Base-by-base conservation (phyloP, 2,888 invertebrate species). In the Nasonia oneida region DNA sequence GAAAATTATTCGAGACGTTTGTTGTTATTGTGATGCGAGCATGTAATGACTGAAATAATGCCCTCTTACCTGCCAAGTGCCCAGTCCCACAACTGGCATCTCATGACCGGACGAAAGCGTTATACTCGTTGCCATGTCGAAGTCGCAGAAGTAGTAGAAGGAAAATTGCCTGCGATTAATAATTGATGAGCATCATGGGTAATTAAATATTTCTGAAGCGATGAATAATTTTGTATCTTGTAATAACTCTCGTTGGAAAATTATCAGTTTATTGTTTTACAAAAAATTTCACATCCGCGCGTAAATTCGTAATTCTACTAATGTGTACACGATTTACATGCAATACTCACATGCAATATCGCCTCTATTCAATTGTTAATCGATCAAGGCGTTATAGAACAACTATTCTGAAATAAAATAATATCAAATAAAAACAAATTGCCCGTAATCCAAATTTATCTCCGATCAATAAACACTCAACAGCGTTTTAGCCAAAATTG, bases 81-180 rank as follows among this genome's bases (percentile, higher is more conserved):
- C 76, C 33, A 77, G 29, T 37, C 76, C 76, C 18, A 79, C 37
- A 23, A 64, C 29, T 14, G 61, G 79, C 73, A 80, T 73, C 23
- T 78, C 33, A 50, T 84, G 23, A 23, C 77, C 79, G 23, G 57
- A 39, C 3, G 83, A 83, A 39, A 70, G 29, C 6, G 67, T 76
- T 47, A 74, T 47, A 18, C 33, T 47, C 29, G 33, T 74, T 50
- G 74, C 15, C 74, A 74, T 74, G 0, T 50, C 29, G n/a, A 50
- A 29, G 18, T 70, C 33, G 18, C 37, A 70, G 18, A 70, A 70
- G 70, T 70, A 70, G 8, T 70, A 70, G 70, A 37, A 70, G 18
- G 70, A 33, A 39, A 70, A 70, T 70, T 37, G 39, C 70, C 70
- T 70, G 39, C 14, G 33, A 12, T 12, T 29, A 10, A 42, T 42